Percentiles rank a stretch among this genome's conserved stretches.
Evolutionary conservation across 2,113 vertebrate species (phyloP).

Genomic region (Oxygymnocypris stewartii): DNA sequence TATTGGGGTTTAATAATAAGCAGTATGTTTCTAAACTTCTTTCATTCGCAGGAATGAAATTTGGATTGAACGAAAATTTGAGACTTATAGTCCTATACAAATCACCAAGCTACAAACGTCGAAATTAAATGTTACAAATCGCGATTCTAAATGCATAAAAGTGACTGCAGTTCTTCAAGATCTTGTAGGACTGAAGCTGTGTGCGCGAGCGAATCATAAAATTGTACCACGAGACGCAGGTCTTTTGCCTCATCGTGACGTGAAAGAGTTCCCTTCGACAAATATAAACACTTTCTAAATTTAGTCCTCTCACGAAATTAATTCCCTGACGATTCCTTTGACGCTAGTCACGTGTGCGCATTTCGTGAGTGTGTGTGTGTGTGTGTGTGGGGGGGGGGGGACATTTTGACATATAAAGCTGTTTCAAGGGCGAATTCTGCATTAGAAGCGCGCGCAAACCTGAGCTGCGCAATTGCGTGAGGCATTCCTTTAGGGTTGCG

Average conservation of each 20-base stretch:
- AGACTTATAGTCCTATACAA: neutral
- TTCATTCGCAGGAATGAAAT: neutral
- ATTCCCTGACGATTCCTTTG: constrained; percentile 13
- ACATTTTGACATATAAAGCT: constrained; percentile 47
- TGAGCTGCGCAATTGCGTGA: constrained; percentile 69
- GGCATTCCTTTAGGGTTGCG: constrained; percentile 18
- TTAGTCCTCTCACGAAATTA: constrained; percentile 12
- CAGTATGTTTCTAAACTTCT: neutral
- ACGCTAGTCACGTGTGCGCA: constrained; percentile 41
- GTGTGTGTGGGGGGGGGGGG: neutral
- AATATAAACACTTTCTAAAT: constrained; percentile 38
- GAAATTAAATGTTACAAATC: neutral
- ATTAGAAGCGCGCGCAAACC: constrained; percentile 34
- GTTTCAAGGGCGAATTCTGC: constrained; percentile 42
- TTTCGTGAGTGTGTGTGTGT: neutral
- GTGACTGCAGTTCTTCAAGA: neutral
- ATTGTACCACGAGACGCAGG: neutral
- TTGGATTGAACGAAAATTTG: neutral
- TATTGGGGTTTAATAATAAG: neutral
- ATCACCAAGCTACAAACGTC: neutral
- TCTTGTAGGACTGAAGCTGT: neutral
- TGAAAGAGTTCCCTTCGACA: constrained; percentile 26
- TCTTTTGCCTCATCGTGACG: constrained; percentile 34
- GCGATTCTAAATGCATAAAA: neutral
- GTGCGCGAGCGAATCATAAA: neutral